Conservation (phyloP, 2,888 invertebrate genomes). For the Chrysina gloriosa region DNA sequence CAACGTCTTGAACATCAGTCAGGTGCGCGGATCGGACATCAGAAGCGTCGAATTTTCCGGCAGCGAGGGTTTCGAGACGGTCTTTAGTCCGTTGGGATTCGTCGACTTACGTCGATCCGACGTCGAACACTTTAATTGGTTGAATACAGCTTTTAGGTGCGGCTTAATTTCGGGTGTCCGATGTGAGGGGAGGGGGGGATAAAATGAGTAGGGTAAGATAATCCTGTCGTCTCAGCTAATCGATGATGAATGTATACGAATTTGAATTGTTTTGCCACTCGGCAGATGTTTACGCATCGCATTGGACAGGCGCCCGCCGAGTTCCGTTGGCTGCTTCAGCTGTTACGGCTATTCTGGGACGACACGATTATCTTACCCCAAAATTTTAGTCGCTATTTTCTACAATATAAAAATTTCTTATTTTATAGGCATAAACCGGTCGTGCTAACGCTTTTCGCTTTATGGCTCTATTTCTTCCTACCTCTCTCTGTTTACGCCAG, state of each 20-base stretch:
- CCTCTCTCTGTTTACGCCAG: constrained; percentile 46
- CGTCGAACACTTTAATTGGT: neutral
- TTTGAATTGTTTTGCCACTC: no score
- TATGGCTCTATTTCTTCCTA: constrained; percentile 44
- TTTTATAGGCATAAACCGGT: neutral
- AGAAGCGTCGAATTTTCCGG: constrained; percentile 47
- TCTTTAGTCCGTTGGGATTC: constrained; percentile 60
- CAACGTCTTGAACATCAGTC: constrained; percentile 42
- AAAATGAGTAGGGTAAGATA: no score
- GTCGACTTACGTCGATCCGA: constrained; percentile 56
- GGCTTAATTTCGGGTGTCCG: neutral
- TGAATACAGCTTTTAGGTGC: constrained; percentile 20
- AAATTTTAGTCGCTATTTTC: no score
- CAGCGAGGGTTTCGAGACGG: constrained; percentile 48
- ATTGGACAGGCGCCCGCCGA: no score
- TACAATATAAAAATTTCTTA: no score
- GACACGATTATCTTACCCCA: no score
- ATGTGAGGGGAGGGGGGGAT: no score
- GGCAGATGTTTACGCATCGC: no score
- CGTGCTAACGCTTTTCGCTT: neutral
- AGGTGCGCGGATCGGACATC: constrained; percentile 49
- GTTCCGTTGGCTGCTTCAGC: no score
- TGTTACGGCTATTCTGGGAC: no score
- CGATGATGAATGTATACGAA: no score
- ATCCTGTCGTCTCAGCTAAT: no score